These are phyloP conservation scores for Glaucomys volans DNA, from an alignment of 2,113 vertebrate genomes.

Conservation along the genomic window DNA sequence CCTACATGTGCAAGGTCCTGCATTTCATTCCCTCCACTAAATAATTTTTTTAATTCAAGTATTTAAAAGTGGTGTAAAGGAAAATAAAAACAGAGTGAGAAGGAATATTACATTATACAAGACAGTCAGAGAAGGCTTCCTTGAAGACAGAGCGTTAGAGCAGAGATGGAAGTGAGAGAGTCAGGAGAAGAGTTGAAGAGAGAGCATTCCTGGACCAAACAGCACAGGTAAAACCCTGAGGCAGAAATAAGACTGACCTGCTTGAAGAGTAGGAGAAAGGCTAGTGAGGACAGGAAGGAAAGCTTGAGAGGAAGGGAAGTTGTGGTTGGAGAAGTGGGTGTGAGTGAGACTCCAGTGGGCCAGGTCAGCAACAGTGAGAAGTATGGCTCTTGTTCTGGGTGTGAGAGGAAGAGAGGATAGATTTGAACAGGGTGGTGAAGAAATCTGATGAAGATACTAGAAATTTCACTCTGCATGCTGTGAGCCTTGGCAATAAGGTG, in stretches of 20 bases:
- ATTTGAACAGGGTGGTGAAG: not conserved
- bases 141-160: too few relatives aligned
- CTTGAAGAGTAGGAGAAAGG: not conserved
- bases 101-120: not conserved
- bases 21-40: not conserved
- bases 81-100: not conserved
- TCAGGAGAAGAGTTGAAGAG: too few relatives aligned
- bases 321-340: not conserved
- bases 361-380: not conserved
- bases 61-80: not conserved
- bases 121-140: not conserved
- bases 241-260: not conserved
- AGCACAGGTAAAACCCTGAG: not conserved
- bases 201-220: not conserved
- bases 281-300: not conserved
- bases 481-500: not conserved
- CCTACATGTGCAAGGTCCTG: not conserved
- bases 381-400: not conserved
- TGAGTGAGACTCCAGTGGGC: not conserved
- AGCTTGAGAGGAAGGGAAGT: not conserved
- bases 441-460: not conserved
- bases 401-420: not conserved
- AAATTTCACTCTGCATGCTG: not conserved
- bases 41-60: not conserved
- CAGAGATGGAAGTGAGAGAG: too few relatives aligned